Percentiles rank a stretch among this genome's conserved stretches.
These are phyloP conservation scores for Leguminivora glycinivorella DNA, from an alignment of 1,140 invertebrate genomes.

Conservation along the genomic window DNA sequence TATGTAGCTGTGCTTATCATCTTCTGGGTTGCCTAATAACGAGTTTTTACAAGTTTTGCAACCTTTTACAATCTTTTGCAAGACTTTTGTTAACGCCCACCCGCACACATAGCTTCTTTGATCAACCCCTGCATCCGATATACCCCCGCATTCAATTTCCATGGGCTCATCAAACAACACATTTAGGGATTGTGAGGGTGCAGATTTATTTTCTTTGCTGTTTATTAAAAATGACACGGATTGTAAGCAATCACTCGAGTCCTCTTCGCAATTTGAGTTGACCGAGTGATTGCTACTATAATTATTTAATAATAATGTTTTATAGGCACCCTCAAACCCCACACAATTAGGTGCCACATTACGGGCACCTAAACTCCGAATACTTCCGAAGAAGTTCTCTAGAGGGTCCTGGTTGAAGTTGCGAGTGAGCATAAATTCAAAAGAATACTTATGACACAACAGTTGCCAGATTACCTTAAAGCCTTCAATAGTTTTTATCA, in stretches of 20 bases:
- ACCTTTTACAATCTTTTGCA: conserved; percentile 38
- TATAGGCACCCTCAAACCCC: neutral
- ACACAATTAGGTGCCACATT: conserved; percentile 20
- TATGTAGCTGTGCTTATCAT: conserved; percentile 34
- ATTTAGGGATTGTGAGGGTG: neutral
- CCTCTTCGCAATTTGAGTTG: neutral
- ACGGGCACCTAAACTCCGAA: conserved; percentile 37
- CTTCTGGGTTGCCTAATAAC: conserved; percentile 24
- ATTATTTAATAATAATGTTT: neutral
- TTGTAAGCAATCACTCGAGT: neutral
- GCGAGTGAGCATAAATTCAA: conserved; percentile 36
- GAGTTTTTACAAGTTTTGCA: conserved; percentile 28
- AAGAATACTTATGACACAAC: conserved; percentile 28
- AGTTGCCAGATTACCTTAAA: too few species aligned
- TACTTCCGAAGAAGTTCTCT: conserved; percentile 42
- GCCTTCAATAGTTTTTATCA: too few species aligned
- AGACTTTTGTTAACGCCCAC: conserved; percentile 30
- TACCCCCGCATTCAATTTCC: neutral
- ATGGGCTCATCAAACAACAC: neutral
- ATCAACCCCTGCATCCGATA: conserved; percentile 32
- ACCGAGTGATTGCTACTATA: conserved; percentile 4
- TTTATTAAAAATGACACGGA: neutral
- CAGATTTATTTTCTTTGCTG: neutral
- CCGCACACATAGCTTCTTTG: conserved; percentile 32
- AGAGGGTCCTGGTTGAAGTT: conserved; percentile 43